Evolutionary conservation across 2,797 vertebrate genomes (phyloP).

Genomic region (Rallus crepitans): DNA sequence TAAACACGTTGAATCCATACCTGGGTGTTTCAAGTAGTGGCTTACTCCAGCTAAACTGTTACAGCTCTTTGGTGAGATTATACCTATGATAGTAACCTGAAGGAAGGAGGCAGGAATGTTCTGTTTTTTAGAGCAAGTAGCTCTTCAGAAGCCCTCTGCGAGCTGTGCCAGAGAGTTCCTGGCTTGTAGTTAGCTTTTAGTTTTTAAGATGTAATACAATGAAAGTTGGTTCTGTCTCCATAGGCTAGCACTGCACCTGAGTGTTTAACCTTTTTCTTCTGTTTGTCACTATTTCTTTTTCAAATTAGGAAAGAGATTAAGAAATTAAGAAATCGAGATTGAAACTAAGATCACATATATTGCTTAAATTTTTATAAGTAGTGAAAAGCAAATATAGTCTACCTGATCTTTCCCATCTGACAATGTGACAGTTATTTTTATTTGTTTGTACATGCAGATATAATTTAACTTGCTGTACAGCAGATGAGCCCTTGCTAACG

Average conservation of each 20-base stretch:
- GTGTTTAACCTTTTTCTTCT: background rate
- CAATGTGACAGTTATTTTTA: background rate
- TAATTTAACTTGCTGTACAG: background rate
- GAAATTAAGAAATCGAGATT: background rate
- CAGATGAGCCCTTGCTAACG: background rate
- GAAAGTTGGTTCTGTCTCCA: background rate
- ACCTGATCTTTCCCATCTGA: background rate
- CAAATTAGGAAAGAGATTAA: no score
- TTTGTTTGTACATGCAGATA: background rate
- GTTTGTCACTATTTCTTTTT: background rate
- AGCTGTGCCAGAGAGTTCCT: no score
- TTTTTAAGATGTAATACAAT: background rate
- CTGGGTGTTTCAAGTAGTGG: background rate
- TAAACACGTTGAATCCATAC: background rate
- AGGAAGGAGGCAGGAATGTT: no score
- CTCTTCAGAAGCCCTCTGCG: no score
- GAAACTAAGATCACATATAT: background rate
- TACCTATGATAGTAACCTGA: no score
- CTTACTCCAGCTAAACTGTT: background rate
- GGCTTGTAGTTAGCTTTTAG: background rate
- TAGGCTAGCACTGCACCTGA: background rate
- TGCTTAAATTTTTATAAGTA: background rate
- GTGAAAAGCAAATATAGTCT: background rate
- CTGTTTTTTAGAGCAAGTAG: no score
- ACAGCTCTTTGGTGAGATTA: background rate